phyloP scores from a whole-genome alignment of 2,888 invertebrate genomes.

The Apocheima hispidaria region DNA sequence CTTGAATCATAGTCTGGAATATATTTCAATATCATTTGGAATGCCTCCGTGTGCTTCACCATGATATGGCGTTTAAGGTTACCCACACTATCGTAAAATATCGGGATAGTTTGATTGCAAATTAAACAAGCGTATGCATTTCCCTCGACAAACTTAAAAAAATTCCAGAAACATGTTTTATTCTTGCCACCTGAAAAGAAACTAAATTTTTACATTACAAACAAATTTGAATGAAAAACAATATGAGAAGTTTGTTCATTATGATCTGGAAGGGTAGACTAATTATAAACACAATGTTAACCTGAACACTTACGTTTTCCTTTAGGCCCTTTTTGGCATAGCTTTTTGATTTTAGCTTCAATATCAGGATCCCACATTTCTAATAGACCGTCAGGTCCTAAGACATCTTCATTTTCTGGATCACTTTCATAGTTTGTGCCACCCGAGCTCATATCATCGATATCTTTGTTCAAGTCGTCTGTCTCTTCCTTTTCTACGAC shows the following conservation, averaged over 20 bases:
- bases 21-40: conserved; percentile 15
- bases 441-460: neutral
- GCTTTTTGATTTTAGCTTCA: conserved; percentile 8
- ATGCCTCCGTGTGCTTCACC: conserved; percentile 1
- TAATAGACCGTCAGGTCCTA: neutral
- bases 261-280: neutral
- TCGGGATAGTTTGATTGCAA: conserved; percentile 2
- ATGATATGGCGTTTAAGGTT: conserved; percentile 24
- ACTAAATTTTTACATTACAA: neutral
- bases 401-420: neutral
- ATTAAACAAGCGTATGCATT: conserved; percentile 6
- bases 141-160: conserved; percentile 1
- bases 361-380: conserved; percentile 18
- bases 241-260: too few relatives aligned
- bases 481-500: neutral
- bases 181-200: conserved; percentile 10
- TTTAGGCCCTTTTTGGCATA: conserved; percentile 7
- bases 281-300: neutral
- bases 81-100: neutral
- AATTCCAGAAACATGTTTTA: conserved; percentile 26
- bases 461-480: neutral
- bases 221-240: too few relatives aligned
- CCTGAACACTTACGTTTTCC: conserved; percentile 15
- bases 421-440: neutral
- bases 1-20: neutral